phyloP scores from a whole-genome alignment of 37 sponge, comb jelly and placozoan genomes.

The Cliona cf. orientalis region DNA sequence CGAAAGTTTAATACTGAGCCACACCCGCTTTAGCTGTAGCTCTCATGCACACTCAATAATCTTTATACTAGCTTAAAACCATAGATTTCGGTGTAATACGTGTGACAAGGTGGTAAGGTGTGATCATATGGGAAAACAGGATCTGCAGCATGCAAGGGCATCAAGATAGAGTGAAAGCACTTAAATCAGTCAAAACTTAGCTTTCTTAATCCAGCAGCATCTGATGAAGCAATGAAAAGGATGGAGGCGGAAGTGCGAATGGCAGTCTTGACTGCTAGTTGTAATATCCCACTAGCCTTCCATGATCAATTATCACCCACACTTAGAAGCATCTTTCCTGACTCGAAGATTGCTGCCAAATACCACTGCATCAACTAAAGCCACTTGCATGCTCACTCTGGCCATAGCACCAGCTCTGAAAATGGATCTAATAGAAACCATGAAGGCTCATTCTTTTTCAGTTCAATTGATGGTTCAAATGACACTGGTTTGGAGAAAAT shows the following conservation, averaged over 20 bases:
- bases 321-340: conserved; percentile 33
- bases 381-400: conserved; percentile 47
- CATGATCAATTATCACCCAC: conserved; percentile 43
- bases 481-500: conserved; percentile 41
- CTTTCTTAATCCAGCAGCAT: conserved; percentile 1
- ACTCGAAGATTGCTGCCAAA: conserved; percentile 32
- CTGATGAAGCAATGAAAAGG: conserved; percentile 17
- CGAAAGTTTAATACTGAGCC: too few relatives aligned
- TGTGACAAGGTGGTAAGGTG: conserved; percentile 31
- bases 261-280: conserved; percentile 47
- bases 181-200: conserved; percentile 13
- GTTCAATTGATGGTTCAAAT: conserved; percentile 44
- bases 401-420: conserved; percentile 28
- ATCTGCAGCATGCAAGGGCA: conserved; percentile 14
- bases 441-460: conserved; percentile 32
- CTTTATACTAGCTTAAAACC: too few relatives aligned
- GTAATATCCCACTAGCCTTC: conserved; percentile 51
- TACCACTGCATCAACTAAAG: conserved; percentile 63
- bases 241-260: conserved; percentile 57
- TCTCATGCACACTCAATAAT: too few relatives aligned
- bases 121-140: conserved; percentile 48
- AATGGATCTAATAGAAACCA: conserved; percentile 16
- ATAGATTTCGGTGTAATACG: conserved; percentile 39
- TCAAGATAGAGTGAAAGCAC: conserved; percentile 16
- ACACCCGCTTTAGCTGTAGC: too few relatives aligned